Percentiles rank a stretch among this genome's conserved stretches.
These are phyloP conservation scores for Melanotaenia nigrans DNA, from an alignment of 2,797 vertebrate species.

Conservation along the genomic window DNA sequence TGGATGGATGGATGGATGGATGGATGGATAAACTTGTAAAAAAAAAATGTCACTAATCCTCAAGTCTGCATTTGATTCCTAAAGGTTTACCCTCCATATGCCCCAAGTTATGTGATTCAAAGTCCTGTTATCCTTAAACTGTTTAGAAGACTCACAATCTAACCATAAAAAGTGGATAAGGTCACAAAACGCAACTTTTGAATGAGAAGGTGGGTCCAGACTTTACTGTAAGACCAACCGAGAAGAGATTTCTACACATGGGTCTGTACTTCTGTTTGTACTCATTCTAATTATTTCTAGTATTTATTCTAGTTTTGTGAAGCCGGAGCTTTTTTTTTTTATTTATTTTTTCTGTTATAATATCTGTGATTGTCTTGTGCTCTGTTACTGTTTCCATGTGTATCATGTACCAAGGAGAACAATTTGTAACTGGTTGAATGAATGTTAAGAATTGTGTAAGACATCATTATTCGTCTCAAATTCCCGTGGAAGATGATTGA, in stretches of 20 bases:
- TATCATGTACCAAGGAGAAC: too few relatives aligned
- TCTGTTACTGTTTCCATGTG: too few relatives aligned
- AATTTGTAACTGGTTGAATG: not conserved
- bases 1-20: too few relatives aligned
- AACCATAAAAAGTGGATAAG: too few relatives aligned
- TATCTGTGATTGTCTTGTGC: too few relatives aligned
- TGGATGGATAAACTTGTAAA: not conserved
- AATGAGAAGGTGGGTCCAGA: not conserved
- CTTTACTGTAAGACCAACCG: too few relatives aligned
- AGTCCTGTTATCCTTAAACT: not conserved
- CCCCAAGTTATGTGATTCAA: not conserved
- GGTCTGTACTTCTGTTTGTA: too few relatives aligned
- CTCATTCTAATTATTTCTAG: too few relatives aligned
- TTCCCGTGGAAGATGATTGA: constrained; percentile 32
- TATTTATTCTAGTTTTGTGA: too few relatives aligned
- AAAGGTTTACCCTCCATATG: not conserved
- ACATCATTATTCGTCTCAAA: not conserved
- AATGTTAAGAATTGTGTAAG: not conserved
- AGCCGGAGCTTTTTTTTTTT: too few relatives aligned
- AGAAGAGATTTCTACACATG: too few relatives aligned
- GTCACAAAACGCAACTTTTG: not conserved
- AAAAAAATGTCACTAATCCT: not conserved
- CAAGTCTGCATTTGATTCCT: not conserved
- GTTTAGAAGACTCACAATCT: not conserved
- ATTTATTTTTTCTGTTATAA: too few relatives aligned